Conservation (phyloP, 2,113 vertebrate species). For the Tringa solitaria region DNA sequence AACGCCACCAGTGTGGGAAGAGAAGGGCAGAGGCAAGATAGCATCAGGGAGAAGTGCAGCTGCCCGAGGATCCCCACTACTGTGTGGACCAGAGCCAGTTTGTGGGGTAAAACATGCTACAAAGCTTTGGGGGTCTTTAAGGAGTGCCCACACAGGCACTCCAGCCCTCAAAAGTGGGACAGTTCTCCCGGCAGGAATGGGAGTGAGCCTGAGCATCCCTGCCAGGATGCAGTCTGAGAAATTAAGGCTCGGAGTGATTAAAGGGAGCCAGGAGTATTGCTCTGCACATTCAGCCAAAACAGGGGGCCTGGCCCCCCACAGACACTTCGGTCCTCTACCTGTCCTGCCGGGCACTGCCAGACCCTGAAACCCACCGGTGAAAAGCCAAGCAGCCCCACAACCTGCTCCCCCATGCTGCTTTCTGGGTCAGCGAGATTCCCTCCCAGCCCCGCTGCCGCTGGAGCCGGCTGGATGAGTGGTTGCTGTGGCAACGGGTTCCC, state of each 20-base stretch:
- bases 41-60: rapidly evolving
- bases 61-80: background rate
- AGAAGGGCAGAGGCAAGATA: background rate
- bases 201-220: background rate
- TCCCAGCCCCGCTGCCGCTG: constrained; percentile 50
- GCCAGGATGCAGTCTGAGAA: background rate
- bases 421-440: constrained; percentile 59
- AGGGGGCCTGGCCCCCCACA: rapidly evolving
- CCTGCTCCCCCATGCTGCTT: background rate
- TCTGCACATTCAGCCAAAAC: background rate
- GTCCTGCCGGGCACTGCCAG: background rate
- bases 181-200: background rate
- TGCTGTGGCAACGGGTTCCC: constrained; percentile 73
- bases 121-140: background rate
- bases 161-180: rapidly evolving
- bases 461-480: constrained; percentile 48
- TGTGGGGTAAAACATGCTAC: background rate
- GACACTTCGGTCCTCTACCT: background rate
- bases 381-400: background rate
- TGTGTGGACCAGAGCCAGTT: background rate
- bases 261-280: background rate
- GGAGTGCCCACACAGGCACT: rapidly evolving
- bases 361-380: rapidly evolving
- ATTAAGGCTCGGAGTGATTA: background rate
- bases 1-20: rapidly evolving